Conservation (phyloP, 2,888 invertebrate genomes). For the Endotricha flammealis region DNA sequence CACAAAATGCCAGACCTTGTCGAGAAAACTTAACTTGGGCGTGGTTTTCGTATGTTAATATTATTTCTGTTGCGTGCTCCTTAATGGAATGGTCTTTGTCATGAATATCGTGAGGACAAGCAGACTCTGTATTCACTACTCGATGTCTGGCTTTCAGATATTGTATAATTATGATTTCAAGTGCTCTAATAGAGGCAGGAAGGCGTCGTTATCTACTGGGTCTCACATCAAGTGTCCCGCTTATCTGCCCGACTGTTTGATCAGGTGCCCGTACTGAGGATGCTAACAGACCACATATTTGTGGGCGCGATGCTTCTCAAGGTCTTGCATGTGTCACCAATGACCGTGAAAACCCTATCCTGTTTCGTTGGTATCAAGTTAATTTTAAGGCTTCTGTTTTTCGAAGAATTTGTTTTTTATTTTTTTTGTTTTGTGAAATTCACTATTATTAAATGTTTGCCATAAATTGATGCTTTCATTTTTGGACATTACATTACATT, state of each 20-base stretch:
- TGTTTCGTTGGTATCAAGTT: conserved; percentile 41
- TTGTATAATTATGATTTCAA: conserved; percentile 36
- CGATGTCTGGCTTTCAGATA: conserved; percentile 7
- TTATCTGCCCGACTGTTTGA: conserved; percentile 73
- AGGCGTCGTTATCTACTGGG: conserved; percentile 59
- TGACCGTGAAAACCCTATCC: conserved; percentile 59
- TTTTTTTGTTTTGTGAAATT: no score
- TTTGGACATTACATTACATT: no score
- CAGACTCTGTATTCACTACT: conserved; percentile 10
- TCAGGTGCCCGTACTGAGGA: conserved; percentile 62
- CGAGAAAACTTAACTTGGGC: conserved; percentile 20
- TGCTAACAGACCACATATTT: conserved; percentile 50
- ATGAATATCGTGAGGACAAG: conserved; percentile 13
- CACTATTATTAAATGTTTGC: no score
- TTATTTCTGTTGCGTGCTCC: conserved; percentile 16
- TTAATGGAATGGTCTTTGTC: conserved; percentile 11
- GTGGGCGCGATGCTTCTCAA: conserved; percentile 41
- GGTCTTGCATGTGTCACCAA: conserved; percentile 41
- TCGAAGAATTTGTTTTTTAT: background rate
- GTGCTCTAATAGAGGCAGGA: conserved; percentile 47
- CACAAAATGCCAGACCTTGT: conserved; percentile 33
- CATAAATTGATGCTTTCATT: no score
- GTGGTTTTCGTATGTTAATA: conserved; percentile 25
- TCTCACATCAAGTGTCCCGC: conserved; percentile 69
- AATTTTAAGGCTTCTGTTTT: conserved; percentile 28